These are phyloP conservation scores for Dinocampus coccinellae DNA, from an alignment of 2,888 invertebrate species.

Conservation along the genomic window DNA sequence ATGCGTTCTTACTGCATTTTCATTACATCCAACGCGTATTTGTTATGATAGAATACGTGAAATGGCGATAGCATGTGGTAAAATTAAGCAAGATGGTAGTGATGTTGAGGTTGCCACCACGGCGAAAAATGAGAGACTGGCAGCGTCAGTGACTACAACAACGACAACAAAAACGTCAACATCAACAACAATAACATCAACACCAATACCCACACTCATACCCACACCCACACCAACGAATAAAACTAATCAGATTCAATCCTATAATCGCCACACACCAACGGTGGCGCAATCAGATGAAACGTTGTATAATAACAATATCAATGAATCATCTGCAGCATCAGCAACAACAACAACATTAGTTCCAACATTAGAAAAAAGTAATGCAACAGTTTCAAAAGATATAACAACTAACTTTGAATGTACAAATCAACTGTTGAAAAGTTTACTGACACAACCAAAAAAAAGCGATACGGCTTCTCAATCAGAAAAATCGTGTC, in stretches of 20 bases:
- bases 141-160: constrained; percentile 8
- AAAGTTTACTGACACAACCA: constrained; percentile 54
- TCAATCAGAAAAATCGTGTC: constrained; percentile 43
- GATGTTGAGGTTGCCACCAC: neutral
- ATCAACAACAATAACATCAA: neutral
- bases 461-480: constrained; percentile 44
- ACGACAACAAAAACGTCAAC: constrained; percentile 3
- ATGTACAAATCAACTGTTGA: constrained; percentile 55
- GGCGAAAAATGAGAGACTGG: neutral
- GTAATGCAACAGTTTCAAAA: constrained; percentile 40
- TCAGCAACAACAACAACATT: constrained; percentile 33
- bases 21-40: constrained; percentile 77
- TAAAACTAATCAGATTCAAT: no score
- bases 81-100: constrained; percentile 65
- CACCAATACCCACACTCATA: no score
- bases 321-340: constrained; percentile 12
- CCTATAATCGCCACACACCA: constrained; percentile 19
- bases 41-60: constrained; percentile 74
- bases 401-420: constrained; percentile 52
- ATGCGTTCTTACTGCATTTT: constrained; percentile 82
- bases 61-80: constrained; percentile 71
- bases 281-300: constrained; percentile 17
- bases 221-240: no score
- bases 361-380: constrained; percentile 28
- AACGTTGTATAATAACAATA: constrained; percentile 6